Conservation (phyloP, 2,113 vertebrate species). For the Lampris incognitus region DNA sequence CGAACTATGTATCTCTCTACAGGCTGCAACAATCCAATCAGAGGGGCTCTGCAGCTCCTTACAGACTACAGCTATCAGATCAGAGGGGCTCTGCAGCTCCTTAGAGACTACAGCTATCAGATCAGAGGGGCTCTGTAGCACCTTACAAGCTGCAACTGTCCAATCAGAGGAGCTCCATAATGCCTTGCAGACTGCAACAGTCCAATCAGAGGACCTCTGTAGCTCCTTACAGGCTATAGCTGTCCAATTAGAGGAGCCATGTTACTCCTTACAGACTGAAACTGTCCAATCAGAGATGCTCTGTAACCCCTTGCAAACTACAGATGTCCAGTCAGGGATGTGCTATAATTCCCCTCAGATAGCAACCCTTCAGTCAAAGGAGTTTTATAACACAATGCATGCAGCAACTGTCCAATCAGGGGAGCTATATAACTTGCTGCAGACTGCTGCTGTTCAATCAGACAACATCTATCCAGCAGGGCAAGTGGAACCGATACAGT, state of each 20-base stretch:
- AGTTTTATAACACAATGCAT: conserved; percentile 5
- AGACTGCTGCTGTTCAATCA: neutral
- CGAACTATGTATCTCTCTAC: conserved; percentile 20
- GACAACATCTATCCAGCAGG: neutral
- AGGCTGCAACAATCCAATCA: conserved; percentile 6
- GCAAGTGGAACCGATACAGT: neutral
- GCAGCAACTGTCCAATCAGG: neutral
- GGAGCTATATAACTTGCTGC: neutral
- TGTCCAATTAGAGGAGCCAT: neutral
- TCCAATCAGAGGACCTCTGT: neutral
- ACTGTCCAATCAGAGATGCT: conserved; percentile 29
- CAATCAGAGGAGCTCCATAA: conserved; percentile 2
- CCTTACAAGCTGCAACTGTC: neutral
- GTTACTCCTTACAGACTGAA: conserved; percentile 14
- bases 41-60: conserved; percentile 11
- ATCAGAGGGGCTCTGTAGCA: conserved; percentile 8
- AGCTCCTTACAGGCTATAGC: neutral
- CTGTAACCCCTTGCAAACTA: conserved; percentile 34
- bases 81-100: conserved; percentile 8
- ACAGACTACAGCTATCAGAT: conserved; percentile 24
- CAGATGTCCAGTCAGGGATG: conserved; percentile 18
- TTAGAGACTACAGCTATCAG: conserved; percentile 24
- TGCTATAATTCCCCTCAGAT: conserved; percentile 21
- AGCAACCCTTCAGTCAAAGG: conserved; percentile 38
- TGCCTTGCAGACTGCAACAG: neutral